Evolutionary conservation across 1,140 invertebrate species (phyloP).

Genomic region (Mercenaria mercenaria): DNA sequence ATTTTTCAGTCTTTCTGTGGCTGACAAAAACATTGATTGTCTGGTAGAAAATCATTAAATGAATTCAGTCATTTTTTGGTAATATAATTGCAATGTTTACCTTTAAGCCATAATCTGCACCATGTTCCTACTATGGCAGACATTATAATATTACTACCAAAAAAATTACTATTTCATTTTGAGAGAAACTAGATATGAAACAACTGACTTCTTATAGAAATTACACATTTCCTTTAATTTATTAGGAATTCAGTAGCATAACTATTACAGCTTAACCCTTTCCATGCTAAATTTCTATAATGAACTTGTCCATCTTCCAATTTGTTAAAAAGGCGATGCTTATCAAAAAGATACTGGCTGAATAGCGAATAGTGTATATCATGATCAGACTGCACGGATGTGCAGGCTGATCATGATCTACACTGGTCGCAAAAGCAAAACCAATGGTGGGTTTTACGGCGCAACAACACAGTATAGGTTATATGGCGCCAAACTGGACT

Average conservation of each 20-base stretch:
- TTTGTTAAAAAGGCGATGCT: too few relatives aligned
- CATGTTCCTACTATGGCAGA: constrained; percentile 21
- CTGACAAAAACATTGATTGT: background rate
- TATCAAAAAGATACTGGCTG: too few relatives aligned
- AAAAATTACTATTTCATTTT: constrained; percentile 24
- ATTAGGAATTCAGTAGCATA: constrained; percentile 19
- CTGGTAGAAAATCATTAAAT: constrained; percentile 18
- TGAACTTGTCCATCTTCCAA: too few relatives aligned
- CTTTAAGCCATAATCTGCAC: background rate
- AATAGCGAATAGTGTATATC: too few relatives aligned
- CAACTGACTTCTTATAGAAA: constrained; percentile 17
- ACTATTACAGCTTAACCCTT: constrained; percentile 4
- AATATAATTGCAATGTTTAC: constrained; percentile 14
- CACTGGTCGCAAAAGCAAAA: too few relatives aligned
- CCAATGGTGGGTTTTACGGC: too few relatives aligned
- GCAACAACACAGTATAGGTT: too few relatives aligned
- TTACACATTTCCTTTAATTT: constrained; percentile 21
- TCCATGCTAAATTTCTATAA: too few relatives aligned
- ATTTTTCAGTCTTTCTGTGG: background rate
- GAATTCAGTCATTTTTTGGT: constrained; percentile 21
- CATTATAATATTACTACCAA: constrained; percentile 31
- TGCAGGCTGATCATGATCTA: too few relatives aligned
- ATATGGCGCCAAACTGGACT: too few relatives aligned
- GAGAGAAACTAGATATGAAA: background rate
- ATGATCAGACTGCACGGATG: too few relatives aligned